A percentile compares a stretch with the other conserved stretches of the same genome.
Evolutionary conservation across 2,888 invertebrate genomes (phyloP).

Genomic region (Gnatocerus cornutus): DNA sequence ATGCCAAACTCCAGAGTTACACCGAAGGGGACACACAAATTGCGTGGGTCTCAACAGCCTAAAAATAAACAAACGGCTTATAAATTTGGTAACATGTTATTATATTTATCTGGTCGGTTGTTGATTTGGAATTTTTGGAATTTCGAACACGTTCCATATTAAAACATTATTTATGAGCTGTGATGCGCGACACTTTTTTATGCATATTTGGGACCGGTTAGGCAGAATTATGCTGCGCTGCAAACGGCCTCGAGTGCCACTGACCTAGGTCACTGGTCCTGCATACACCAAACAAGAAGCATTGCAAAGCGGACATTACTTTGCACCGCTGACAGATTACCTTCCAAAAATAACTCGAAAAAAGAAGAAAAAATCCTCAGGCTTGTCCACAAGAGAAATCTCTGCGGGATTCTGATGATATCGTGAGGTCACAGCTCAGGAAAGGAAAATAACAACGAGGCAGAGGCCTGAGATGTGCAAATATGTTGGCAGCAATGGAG

Average conservation of each 20-base stretch:
- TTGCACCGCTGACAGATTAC: no score
- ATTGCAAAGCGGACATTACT: not conserved
- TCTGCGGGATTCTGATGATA: no score
- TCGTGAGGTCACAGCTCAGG: no score
- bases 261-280: constrained; percentile 41
- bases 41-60: constrained; percentile 23
- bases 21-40: constrained; percentile 16
- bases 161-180: constrained; percentile 32
- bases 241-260: constrained; percentile 44
- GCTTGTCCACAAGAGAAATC: no score
- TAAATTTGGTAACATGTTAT: constrained; percentile 43
- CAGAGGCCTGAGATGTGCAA: no score
- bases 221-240: constrained; percentile 28
- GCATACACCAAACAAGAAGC: constrained; percentile 7
- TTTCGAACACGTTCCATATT: constrained; percentile 41
- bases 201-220: constrained; percentile 42
- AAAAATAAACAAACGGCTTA: constrained; percentile 27
- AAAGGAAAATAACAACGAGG: no score
- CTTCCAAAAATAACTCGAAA: not conserved
- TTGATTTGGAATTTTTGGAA: constrained; percentile 39
- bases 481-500: no score
- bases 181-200: constrained; percentile 27
- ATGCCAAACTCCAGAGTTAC: constrained; percentile 5
- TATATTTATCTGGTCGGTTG: constrained; percentile 38
- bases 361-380: no score